Evolutionary conservation across 2,888 invertebrate species (phyloP).

Genomic region (Lithosia quadra): DNA sequence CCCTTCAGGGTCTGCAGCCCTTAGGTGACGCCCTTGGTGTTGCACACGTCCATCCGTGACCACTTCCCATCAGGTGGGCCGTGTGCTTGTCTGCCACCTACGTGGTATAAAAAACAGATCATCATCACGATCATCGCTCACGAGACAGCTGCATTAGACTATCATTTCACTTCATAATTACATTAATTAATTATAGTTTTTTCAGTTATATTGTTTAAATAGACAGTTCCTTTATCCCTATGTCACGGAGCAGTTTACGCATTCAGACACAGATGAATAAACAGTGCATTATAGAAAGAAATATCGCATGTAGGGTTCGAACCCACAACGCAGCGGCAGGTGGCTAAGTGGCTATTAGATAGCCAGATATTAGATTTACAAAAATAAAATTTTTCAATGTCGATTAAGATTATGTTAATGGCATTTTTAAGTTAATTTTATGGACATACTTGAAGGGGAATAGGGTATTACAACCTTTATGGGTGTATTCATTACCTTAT

Average conservation of each 20-base stretch:
- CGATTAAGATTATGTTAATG: neutral
- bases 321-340: slow-evolving; percentile 4
- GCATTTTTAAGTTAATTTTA: neutral
- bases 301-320: neutral
- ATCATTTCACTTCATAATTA: neutral
- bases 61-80: no score
- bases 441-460: slow-evolving; percentile 2
- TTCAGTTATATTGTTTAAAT: neutral
- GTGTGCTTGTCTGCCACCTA: no score
- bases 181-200: neutral
- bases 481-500: no score
- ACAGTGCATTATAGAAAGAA: neutral
- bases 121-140: neutral
- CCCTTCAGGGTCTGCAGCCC: no score
- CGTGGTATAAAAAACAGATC: no score
- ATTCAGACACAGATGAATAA: neutral
- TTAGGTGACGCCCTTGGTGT: no score
- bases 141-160: neutral
- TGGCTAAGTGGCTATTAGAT: slow-evolving; percentile 2
- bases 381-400: neutral
- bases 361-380: slow-evolving; percentile 2
- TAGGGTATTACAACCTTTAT: neutral
- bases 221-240: neutral
- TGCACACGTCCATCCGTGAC: no score
- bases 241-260: neutral